Base-by-base conservation (phyloP, 2,888 invertebrate genomes). In the Resseliella maxima region DNA sequence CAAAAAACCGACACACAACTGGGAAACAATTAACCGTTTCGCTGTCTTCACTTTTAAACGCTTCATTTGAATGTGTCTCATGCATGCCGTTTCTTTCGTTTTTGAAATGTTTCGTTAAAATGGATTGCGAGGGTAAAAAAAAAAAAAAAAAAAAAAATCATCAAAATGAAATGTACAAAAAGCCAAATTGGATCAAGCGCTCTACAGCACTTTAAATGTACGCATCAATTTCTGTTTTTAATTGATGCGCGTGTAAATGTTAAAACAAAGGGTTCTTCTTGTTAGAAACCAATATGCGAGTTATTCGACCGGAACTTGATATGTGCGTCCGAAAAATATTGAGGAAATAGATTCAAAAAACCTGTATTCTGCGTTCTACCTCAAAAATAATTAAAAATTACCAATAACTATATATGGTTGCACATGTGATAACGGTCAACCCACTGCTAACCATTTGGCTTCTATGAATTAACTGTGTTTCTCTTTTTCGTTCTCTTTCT, bases 331-430 rank as follows among this genome's bases (percentile, higher is more conserved):
- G 41, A 50, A 50, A 50, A 15, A 27, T n/a, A n/a, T n/a, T n/a
- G 15, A 31, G 72, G 72, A 72, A 72, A 10, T 72, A 1, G 83
- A 5, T 83, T 38, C n/a, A 38, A 72, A 59, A 72, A 72, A 72
- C 72, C 31, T 72, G 72, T 50, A 72, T 72, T 72, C 72, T 72
- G 83, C 83, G 38, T 38, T 38, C 83, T 38, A 83, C 83, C 83
- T 83, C 83, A 83, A 83, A 83, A 83, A 83, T 83, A 83, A 83
- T 83, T 83, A 83, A 83, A 83, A 83, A 38, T 83, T 83, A 83
- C 83, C 83, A 83, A 83, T 83, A 83, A 41, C 41, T 41, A 8
- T 83, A 21, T 18, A 38, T 24, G 36, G 38, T 83, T 36, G 12
- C 36, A n/a, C 12, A 81, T 18, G 81, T 81, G 81, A 81, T 81